phyloP scores from a whole-genome alignment of 1,140 invertebrate genomes.

The Sitobion miscanthi region DNA sequence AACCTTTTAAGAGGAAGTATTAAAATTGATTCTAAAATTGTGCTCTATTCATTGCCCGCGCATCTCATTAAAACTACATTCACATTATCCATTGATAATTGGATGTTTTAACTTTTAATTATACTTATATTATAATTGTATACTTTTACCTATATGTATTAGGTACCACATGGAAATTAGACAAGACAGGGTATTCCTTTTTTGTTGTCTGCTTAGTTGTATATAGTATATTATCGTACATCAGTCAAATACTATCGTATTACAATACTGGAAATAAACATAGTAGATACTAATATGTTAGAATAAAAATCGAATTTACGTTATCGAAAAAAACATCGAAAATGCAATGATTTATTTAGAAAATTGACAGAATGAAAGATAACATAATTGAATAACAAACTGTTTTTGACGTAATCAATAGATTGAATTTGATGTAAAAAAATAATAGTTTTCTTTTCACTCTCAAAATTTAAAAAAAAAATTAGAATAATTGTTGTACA shows the following conservation, averaged over 20 bases:
- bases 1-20: not conserved
- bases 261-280: not conserved
- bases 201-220: not conserved
- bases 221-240: not conserved
- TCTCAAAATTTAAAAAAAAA: not conserved
- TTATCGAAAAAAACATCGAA: not conserved
- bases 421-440: no score
- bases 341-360: not conserved
- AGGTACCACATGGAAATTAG: not conserved
- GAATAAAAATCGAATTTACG: not conserved
- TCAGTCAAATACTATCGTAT: not conserved
- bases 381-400: not conserved
- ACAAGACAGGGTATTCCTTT: not conserved
- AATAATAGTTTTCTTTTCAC: not conserved
- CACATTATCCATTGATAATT: not conserved
- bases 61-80: not conserved
- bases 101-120: no score
- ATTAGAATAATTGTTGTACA: not conserved
- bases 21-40: not conserved
- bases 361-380: not conserved
- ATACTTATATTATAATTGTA: no score
- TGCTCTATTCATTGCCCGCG: not conserved
- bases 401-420: not conserved
- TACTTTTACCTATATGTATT: no score
- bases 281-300: not conserved